These are phyloP conservation scores for Drosophila erecta DNA, from an alignment of 1,140 invertebrate genomes.

Conservation along the genomic window DNA sequence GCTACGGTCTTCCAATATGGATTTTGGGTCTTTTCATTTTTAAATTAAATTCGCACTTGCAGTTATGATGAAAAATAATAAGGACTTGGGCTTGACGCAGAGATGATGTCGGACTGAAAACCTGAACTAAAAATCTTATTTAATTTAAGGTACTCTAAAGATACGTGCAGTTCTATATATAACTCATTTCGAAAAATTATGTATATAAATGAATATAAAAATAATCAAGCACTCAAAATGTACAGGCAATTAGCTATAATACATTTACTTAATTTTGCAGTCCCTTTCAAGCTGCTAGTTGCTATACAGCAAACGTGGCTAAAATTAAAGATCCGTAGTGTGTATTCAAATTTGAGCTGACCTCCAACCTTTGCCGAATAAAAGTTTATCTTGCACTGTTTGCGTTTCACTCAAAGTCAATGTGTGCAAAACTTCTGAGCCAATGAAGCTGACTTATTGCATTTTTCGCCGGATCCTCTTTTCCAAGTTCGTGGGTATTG, in stretches of 20 bases:
- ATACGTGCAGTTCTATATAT: too few species aligned
- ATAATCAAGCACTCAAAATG: too few species aligned
- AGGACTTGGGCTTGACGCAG: background rate
- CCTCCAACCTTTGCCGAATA: conserved; percentile 10
- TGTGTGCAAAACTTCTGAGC: background rate
- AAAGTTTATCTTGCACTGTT: conserved; percentile 7
- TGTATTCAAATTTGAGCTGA: background rate
- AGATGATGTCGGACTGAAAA: too few species aligned
- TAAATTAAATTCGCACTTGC: conserved; percentile 2
- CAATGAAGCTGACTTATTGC: conserved; percentile 41
- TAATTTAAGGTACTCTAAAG: too few species aligned
- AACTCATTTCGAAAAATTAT: too few species aligned
- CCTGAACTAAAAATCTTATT: too few species aligned
- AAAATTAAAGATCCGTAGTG: background rate
- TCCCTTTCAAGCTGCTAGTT: too few species aligned
- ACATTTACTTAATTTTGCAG: too few species aligned
- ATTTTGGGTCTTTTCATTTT: background rate
- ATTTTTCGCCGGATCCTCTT: background rate
- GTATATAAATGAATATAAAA: too few species aligned
- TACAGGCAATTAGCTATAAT: too few species aligned
- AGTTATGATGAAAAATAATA: conserved; percentile 4
- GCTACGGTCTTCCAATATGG: background rate
- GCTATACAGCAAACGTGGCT: too few species aligned
- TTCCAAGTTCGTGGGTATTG: conserved; percentile 8
- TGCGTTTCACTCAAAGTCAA: conserved; percentile 28